Evolutionary conservation across 2,797 vertebrate genomes (phyloP).

Genomic region (Dromococcyx pavoninus): DNA sequence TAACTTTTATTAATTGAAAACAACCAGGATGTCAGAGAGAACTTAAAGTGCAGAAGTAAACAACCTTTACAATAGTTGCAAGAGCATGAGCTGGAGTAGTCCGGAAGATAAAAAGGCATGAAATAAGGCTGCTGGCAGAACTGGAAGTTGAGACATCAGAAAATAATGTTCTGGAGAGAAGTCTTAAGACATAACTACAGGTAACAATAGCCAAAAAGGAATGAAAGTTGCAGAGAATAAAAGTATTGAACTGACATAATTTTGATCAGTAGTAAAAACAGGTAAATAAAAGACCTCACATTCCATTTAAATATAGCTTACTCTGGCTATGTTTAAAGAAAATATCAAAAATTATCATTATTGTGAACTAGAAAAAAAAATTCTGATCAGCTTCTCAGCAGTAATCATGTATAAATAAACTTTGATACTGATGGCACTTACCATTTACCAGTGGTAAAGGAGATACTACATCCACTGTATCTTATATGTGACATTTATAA

Average conservation of each 20-base stretch:
- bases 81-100: not conserved
- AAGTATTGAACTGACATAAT: not conserved
- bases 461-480: not conserved
- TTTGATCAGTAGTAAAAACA: not conserved
- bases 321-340: not conserved
- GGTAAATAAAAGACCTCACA: not conserved
- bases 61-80: slow-evolving; percentile 30
- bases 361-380: not conserved
- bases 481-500: not conserved
- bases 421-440: not conserved
- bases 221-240: not conserved
- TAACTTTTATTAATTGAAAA: not conserved
- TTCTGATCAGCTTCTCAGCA: not conserved
- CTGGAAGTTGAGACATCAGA: not conserved
- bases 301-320: not conserved
- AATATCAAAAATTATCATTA: not conserved
- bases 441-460: not conserved
- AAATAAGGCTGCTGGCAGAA: slow-evolving; percentile 19
- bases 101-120: slow-evolving; percentile 35
- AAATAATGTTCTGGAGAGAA: not conserved
- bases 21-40: slow-evolving; percentile 15
- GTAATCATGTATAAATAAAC: not conserved
- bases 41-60: slow-evolving; percentile 23
- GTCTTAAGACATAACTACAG: not conserved
- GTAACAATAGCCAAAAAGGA: not conserved